These are phyloP conservation scores for Cataglyphis cursor DNA, from an alignment of 2,888 invertebrate genomes.

Conservation along the genomic window DNA sequence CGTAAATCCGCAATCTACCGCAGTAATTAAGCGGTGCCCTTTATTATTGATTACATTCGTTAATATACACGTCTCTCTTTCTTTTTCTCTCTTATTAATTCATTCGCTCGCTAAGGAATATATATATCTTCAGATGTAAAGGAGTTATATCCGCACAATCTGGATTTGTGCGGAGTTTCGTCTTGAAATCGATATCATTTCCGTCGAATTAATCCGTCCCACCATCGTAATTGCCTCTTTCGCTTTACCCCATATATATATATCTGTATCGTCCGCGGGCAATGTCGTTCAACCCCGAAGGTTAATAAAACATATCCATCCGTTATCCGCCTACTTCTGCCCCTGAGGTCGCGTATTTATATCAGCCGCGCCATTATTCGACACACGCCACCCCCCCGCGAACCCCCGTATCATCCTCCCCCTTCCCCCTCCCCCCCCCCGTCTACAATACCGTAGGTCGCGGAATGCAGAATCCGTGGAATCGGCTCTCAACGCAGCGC, in stretches of 20 bases:
- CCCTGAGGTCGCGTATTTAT: slow-evolving; percentile 50
- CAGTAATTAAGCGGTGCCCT: neutral
- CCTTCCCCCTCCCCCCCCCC: neutral
- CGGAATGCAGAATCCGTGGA: slow-evolving; percentile 68
- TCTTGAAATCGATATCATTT: neutral
- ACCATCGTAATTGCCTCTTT: slow-evolving; percentile 12
- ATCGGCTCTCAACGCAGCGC: slow-evolving; percentile 75
- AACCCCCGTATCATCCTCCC: slow-evolving; percentile 14
- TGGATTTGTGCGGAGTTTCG: neutral
- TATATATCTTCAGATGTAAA: neutral
- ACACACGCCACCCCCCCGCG: slow-evolving; percentile 34
- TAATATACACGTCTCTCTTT: neutral
- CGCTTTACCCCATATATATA: neutral
- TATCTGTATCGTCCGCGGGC: neutral
- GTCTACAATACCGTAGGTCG: slow-evolving; percentile 40
- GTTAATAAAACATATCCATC: slow-evolving; percentile 48
- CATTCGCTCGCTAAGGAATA: neutral
- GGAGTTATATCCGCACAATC: neutral
- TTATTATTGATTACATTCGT: neutral
- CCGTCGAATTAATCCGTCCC: slow-evolving; percentile 18
- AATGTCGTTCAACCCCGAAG: slow-evolving; percentile 35
- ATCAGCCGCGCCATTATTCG: slow-evolving; percentile 43
- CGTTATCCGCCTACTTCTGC: slow-evolving; percentile 27
- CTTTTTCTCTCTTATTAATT: neutral
- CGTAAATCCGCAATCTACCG: neutral